Percentiles rank a stretch among this genome's conserved stretches.
Conservation (phyloP, 1,140 invertebrate species). For the Drosophila sp. region DNA sequence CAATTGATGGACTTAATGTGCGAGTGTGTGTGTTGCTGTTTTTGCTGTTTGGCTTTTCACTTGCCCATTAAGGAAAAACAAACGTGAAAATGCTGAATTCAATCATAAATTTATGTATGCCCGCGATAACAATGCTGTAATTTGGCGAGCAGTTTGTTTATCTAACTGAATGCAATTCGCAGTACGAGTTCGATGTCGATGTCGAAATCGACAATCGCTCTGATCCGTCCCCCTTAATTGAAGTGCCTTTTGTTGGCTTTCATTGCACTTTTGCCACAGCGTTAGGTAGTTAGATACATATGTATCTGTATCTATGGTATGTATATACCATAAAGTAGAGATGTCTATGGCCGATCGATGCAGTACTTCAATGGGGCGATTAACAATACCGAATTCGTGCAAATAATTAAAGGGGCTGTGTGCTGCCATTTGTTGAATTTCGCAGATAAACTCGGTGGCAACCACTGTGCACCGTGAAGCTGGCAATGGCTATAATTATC, state of each 20-base stretch:
- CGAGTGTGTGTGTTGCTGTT: background rate
- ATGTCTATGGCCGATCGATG: constrained; percentile 54
- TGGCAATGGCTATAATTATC: constrained; percentile 55
- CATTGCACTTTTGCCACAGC: constrained; percentile 56
- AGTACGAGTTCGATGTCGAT: background rate
- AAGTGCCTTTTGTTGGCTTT: constrained; percentile 65
- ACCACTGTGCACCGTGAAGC: constrained; percentile 34
- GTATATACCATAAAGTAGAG: constrained; percentile 27
- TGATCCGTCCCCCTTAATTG: constrained; percentile 58
- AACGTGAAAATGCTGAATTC: constrained; percentile 62
- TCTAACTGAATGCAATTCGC: constrained; percentile 53
- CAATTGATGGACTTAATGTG: constrained; percentile 44
- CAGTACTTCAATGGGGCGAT: constrained; percentile 55
- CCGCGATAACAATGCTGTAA: constrained; percentile 64
- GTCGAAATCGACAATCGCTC: constrained; percentile 38
- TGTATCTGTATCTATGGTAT: constrained; percentile 21
- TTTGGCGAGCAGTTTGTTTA: constrained; percentile 62
- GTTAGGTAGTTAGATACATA: constrained; percentile 38
- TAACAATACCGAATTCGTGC: constrained; percentile 67
- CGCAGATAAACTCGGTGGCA: constrained; percentile 34
- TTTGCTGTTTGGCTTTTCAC: constrained; percentile 46
- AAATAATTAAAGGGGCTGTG: constrained; percentile 64
- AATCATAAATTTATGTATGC: constrained; percentile 60
- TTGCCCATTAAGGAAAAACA: constrained; percentile 54
- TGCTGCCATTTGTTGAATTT: constrained; percentile 23